These are phyloP conservation scores for Microplitis deprimator DNA, from an alignment of 2,888 invertebrate genomes.

Conservation along the genomic window DNA sequence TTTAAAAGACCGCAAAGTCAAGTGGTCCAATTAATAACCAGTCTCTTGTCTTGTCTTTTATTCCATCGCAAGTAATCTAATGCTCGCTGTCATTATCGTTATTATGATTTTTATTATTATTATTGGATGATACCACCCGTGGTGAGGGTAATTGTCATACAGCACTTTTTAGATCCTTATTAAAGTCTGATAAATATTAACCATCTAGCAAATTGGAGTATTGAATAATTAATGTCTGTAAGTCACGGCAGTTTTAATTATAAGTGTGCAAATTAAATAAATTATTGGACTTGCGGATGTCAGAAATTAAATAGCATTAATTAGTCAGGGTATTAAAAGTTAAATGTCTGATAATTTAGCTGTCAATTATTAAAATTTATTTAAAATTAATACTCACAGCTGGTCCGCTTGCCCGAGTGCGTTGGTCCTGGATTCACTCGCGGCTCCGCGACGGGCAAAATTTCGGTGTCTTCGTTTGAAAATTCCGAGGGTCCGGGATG, in stretches of 20 bases:
- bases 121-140: not conserved
- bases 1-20: conserved; percentile 16
- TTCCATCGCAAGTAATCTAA: not conserved
- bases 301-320: not conserved
- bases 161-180: not conserved
- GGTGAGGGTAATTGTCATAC: not conserved
- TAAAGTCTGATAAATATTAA: not conserved
- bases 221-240: too few relatives aligned
- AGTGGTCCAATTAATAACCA: conserved; percentile 16
- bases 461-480: conserved; percentile 56
- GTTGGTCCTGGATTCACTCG: conserved; percentile 55
- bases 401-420: conserved; percentile 62
- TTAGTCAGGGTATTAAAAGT: conserved; percentile 1
- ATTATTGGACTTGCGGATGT: not conserved
- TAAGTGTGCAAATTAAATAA: not conserved
- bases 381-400: conserved; percentile 57
- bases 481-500: conserved; percentile 48
- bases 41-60: not conserved
- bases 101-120: not conserved
- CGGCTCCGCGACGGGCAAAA: conserved; percentile 62
- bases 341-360: not conserved
- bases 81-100: not conserved
- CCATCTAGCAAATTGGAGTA: not conserved
- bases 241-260: too few relatives aligned
- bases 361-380: not conserved